phyloP scores from a whole-genome alignment of 2,797 vertebrate genomes.

The Rhinatrema bivittatum region DNA sequence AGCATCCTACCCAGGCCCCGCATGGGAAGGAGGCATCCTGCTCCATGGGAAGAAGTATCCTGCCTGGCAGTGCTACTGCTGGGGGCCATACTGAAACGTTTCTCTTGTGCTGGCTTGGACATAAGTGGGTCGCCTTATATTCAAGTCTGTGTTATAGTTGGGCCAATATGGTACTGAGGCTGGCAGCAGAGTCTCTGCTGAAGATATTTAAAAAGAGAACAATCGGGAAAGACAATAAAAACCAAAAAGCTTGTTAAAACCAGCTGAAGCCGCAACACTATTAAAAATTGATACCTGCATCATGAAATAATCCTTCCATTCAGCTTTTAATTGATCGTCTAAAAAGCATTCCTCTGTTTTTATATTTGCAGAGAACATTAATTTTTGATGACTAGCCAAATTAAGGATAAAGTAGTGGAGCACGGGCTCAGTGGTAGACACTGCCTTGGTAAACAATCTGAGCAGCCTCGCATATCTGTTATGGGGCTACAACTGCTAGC shows the following conservation, averaged over 20 bases:
- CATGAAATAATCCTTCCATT: slow-evolving; percentile 45
- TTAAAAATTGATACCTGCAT: slow-evolving; percentile 61
- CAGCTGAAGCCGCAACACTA: slow-evolving; percentile 36
- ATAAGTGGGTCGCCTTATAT: too few relatives aligned
- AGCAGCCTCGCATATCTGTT: too few relatives aligned
- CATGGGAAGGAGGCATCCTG: too few relatives aligned
- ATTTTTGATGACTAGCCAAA: slow-evolving; percentile 37
- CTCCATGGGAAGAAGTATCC: too few relatives aligned
- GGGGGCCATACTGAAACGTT: too few relatives aligned
- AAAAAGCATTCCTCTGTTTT: slow-evolving; percentile 38
- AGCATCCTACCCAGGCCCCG: too few relatives aligned
- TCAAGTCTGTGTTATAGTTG: neutral
- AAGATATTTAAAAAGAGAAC: neutral
- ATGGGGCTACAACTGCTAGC: too few relatives aligned
- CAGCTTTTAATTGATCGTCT: slow-evolving; percentile 61
- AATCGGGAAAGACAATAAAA: neutral
- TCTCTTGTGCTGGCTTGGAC: too few relatives aligned
- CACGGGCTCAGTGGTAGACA: neutral
- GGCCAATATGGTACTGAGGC: neutral
- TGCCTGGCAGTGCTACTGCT: too few relatives aligned
- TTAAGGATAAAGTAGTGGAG: neutral
- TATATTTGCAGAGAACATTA: slow-evolving; percentile 39
- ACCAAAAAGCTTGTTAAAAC: slow-evolving; percentile 16
- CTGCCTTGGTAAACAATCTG: neutral
- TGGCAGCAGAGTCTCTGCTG: neutral